phyloP scores from a whole-genome alignment of 2,888 invertebrate genomes.

The Eupithecia tripunctaria region DNA sequence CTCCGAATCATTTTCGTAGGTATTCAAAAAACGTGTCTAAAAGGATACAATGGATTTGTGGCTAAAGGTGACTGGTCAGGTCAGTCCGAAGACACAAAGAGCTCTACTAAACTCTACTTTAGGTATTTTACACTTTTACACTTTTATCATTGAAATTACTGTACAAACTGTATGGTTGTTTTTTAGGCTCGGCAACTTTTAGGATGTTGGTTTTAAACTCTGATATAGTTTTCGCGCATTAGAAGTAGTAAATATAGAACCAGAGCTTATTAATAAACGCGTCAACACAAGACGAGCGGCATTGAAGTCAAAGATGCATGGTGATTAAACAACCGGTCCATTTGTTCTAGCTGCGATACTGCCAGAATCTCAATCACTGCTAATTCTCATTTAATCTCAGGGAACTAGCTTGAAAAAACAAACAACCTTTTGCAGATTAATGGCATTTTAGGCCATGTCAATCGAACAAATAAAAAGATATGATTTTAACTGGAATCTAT shows the following conservation, averaged over 20 bases:
- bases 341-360: constrained; percentile 14
- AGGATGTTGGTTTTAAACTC: not conserved
- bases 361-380: constrained; percentile 22
- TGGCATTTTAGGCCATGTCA: not conserved
- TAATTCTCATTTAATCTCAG: not conserved
- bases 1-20: not conserved
- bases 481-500: not conserved
- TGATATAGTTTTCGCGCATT: not conserved
- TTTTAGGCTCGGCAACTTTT: not conserved
- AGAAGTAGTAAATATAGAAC: not conserved
- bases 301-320: constrained; percentile 20
- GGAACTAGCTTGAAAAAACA: not conserved
- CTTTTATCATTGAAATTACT: no score
- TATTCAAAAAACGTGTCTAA: not conserved
- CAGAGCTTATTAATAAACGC: not conserved
- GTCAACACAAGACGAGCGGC: constrained; percentile 4
- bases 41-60: not conserved
- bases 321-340: constrained; percentile 6
- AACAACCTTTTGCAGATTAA: not conserved
- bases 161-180: not conserved
- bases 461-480: not conserved
- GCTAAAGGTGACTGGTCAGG: not conserved
- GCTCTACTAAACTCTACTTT: not conserved
- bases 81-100: not conserved
- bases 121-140: no score